phyloP scores from a whole-genome alignment of 2,113 vertebrate species.

The Axis porcinus region DNA sequence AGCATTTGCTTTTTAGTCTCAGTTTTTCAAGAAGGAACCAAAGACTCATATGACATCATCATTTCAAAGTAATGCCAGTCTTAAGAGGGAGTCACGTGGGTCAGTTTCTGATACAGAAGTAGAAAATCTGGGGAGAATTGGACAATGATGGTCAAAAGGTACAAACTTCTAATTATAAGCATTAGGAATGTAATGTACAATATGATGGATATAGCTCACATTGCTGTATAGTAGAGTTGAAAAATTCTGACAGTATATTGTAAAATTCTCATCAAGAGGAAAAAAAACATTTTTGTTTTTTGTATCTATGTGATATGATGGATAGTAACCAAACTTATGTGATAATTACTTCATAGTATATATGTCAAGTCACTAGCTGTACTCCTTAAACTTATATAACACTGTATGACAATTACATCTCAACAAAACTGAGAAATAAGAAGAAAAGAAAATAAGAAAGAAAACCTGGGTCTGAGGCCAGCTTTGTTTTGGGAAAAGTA shows the following conservation, averaged over 20 bases:
- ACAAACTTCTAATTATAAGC: no score
- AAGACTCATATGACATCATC: background rate
- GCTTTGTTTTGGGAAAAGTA: background rate
- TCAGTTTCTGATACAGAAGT: background rate
- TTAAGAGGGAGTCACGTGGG: background rate
- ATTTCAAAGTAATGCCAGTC: background rate
- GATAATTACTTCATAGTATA: background rate
- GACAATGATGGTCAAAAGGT: background rate
- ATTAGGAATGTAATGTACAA: background rate
- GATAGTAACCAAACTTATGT: background rate
- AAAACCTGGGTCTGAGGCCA: background rate
- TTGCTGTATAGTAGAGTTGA: background rate
- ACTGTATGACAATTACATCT: background rate
- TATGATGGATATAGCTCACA: background rate
- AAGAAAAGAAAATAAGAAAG: background rate
- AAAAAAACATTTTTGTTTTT: background rate
- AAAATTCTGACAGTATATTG: background rate
- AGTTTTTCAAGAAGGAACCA: background rate
- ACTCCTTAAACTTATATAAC: background rate
- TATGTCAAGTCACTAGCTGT: background rate
- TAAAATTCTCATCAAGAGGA: background rate
- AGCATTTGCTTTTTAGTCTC: background rate
- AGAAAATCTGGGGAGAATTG: background rate
- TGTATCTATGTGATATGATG: background rate
- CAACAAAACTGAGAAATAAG: background rate